Evolutionary conservation across 1,140 invertebrate genomes (phyloP).

Genomic region (Riptortus pedestris): DNA sequence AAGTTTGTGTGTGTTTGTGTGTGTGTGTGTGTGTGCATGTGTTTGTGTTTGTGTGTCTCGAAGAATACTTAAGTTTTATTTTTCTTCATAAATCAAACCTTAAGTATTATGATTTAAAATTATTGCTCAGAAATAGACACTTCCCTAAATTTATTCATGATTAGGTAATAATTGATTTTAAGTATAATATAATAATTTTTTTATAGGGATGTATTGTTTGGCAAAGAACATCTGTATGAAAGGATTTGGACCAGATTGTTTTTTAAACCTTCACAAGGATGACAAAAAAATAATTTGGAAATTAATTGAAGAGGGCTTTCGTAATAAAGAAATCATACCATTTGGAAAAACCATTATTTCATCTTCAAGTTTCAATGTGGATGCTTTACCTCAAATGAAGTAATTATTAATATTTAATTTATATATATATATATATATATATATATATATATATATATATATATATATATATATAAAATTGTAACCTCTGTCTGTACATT

Average conservation of each 20-base stretch:
- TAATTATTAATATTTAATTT: not conserved
- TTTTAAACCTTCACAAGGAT: not conserved
- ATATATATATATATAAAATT: too few species aligned
- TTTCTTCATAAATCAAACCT: too few species aligned
- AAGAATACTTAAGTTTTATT: too few species aligned
- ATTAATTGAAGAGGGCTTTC: not conserved
- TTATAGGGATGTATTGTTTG: not conserved
- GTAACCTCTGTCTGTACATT: too few species aligned
- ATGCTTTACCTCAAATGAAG: not conserved
- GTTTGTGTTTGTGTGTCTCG: too few species aligned
- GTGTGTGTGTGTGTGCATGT: too few species aligned
- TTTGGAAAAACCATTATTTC: not conserved
- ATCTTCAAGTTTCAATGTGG: not conserved
- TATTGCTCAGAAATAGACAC: too few species aligned
- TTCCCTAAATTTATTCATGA: too few species aligned
- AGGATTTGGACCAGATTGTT: not conserved
- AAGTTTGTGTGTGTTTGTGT: too few species aligned
- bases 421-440: too few species aligned
- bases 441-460: too few species aligned
- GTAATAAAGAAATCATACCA: not conserved
- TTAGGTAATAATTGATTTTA: not conserved
- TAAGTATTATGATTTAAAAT: too few species aligned
- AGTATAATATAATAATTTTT: not conserved
- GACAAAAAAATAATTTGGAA: not conserved
- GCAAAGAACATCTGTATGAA: not conserved